These are phyloP conservation scores for Neomonachus schauinslandi DNA, from an alignment of 2,113 vertebrate genomes.

Conservation along the genomic window DNA sequence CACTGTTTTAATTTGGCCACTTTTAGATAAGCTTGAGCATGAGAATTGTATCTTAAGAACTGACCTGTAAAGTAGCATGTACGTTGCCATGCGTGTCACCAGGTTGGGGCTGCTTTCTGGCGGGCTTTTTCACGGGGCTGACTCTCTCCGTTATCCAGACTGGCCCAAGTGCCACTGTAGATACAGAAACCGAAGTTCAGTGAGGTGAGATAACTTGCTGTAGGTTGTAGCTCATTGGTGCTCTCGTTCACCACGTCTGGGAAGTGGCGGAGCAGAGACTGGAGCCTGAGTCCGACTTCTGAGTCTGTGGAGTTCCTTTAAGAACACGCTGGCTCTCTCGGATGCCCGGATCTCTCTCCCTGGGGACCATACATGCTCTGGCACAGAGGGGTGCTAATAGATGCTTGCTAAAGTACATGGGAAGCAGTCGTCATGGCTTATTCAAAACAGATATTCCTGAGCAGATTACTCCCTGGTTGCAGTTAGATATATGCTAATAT, in stretches of 20 bases:
- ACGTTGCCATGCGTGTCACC: too few species aligned
- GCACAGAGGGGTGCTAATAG: neutral
- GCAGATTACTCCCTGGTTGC: neutral
- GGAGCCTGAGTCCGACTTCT: neutral
- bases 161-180: neutral
- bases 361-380: neutral
- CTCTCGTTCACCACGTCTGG: neutral
- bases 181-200: neutral
- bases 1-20: neutral
- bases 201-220: neutral
- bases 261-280: neutral
- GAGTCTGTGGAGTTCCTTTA: neutral
- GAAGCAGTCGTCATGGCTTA: neutral
- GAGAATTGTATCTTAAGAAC: neutral
- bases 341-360: fast-evolving
- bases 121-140: neutral
- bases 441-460: neutral
- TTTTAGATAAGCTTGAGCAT: neutral
- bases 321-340: fast-evolving
- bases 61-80: neutral
- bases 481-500: neutral
- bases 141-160: neutral
- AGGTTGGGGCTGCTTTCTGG: neutral
- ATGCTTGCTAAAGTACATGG: neutral
- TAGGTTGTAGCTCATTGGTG: neutral